phyloP scores from a whole-genome alignment of 2,113 vertebrate species.

The Megalops atlanticus region DNA sequence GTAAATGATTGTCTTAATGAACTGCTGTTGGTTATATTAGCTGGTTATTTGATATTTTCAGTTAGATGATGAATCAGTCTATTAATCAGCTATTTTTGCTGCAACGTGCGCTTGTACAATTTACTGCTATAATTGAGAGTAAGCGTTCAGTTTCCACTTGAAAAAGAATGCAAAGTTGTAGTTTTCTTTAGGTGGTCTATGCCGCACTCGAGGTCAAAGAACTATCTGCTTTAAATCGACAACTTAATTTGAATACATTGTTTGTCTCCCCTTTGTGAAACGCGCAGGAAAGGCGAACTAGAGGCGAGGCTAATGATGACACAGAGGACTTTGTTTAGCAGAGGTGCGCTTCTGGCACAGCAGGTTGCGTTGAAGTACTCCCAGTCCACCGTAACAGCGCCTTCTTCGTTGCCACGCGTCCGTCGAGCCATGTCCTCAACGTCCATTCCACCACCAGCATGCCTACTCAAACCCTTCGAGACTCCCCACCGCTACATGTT shows the following conservation, averaged over 20 bases:
- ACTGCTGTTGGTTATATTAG: background rate
- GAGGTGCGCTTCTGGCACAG: background rate
- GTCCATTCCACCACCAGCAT: conserved; percentile 69
- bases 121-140: background rate
- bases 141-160: background rate
- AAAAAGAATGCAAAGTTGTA: background rate
- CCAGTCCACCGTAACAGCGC: conserved; percentile 33
- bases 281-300: background rate
- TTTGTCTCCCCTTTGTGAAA: background rate
- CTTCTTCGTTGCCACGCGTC: conserved; percentile 36
- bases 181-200: too few species aligned
- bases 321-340: background rate
- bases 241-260: conserved; percentile 23
- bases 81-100: background rate
- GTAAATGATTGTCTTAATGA: too few species aligned
- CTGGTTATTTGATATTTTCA: background rate
- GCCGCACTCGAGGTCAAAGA: conserved; percentile 67
- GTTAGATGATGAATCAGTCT: background rate
- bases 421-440: conserved; percentile 74
- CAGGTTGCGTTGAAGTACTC: background rate
- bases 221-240: conserved; percentile 65
- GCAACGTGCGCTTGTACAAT: background rate
- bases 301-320: background rate
- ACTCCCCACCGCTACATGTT: conserved; percentile 80
- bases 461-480: conserved; percentile 76